Evolutionary conservation across 2,888 invertebrate species (phyloP), one percentile per base, ranked within the genome.

Genomic region (Oscheius sp.): DNA sequence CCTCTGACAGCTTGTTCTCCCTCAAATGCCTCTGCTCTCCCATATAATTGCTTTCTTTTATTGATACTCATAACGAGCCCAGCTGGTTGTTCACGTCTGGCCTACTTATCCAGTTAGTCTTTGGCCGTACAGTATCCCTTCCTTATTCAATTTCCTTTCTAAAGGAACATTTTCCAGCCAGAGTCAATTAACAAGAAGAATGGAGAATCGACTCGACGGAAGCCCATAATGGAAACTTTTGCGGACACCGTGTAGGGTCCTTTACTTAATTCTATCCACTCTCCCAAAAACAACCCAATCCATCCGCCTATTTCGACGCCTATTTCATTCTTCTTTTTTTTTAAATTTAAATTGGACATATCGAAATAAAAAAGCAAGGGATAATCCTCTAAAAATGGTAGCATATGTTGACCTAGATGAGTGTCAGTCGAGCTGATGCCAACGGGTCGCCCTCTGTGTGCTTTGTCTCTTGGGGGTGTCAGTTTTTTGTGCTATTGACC

Each of bases 201-300:
- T 49, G 49, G 27, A 64, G 64, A 49, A 52, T 13, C 52, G 52
- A 27, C 6, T 66, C 52, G 29, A 23, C 46, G 5, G 49, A 29
- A 9, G 66, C 16, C 66, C 9, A 66, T 66, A 66, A 66, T 66
- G 66, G 66, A 66, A 52, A 49, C 66, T 29, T 66, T 66, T 27
- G 35, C 66, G 12, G 66, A 66, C 66, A 66, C 66, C 52, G 66
- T 66, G 66, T 66, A 66, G 21, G 66, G 2, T 2, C 52, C 43
- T 49, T 49, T 49, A 5, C 49, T 55, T 12, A 25, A 25, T 55
- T 55, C 21, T 18, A 55, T 23, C 6, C 55, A 13, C n/a, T 13
- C 49, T n/a, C n/a, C 25, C 29, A 2, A 16, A 18, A 55, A 23
- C 18, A 55, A 18, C 13, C 21, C 29, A 7, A 1, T 13, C 63